Evolutionary conservation across 2,797 vertebrate species (phyloP).

Genomic region (Falco concolor): DNA sequence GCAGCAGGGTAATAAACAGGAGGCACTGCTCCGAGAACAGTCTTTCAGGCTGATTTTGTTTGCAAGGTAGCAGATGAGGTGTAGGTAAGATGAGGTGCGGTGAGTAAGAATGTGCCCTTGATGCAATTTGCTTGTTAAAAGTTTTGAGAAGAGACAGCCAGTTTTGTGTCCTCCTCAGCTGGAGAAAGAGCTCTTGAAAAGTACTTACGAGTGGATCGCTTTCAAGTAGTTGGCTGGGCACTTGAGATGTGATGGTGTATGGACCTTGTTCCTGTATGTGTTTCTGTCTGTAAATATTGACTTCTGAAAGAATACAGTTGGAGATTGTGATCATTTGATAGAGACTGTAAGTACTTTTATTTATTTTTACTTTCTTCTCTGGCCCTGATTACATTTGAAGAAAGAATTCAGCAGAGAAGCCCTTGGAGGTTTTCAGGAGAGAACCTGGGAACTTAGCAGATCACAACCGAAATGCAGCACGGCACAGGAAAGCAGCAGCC

Average conservation of each 20-base stretch:
- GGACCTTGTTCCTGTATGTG: not conserved
- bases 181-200: not conserved
- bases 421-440: not conserved
- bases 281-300: not conserved
- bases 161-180: not conserved
- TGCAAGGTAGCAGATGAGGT: not conserved
- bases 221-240: not conserved
- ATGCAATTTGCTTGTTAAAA: accelerated
- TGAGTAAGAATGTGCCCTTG: not conserved
- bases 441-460: not conserved
- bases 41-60: not conserved
- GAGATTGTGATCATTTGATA: not conserved
- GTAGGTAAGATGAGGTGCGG: accelerated
- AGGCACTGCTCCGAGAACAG: accelerated
- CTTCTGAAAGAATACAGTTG: not conserved
- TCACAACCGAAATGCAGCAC: accelerated
- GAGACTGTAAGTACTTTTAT: not conserved
- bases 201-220: accelerated
- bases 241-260: accelerated
- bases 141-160: not conserved
- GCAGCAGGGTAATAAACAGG: not conserved
- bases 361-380: not conserved
- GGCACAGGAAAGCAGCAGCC: accelerated
- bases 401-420: not conserved
- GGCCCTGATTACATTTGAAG: not conserved